phyloP scores from a whole-genome alignment of 2,888 invertebrate species.

The Aphelenchoides bicaudatus region DNA sequence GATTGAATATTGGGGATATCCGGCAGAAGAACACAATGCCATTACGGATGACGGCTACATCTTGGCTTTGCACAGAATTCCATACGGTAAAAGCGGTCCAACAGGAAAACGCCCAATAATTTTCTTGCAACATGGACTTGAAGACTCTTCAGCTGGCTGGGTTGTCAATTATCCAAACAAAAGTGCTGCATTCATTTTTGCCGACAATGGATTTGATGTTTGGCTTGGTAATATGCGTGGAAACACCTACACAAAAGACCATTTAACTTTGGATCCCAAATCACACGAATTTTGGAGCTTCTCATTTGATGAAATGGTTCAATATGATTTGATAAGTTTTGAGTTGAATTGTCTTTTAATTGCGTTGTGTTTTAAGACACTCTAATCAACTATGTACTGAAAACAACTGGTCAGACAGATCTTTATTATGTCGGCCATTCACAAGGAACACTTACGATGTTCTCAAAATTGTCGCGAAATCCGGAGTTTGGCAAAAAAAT shows the following conservation, averaged over 20 bases:
- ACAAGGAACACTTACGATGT: slow-evolving; percentile 66
- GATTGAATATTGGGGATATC: slow-evolving; percentile 64
- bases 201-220: slow-evolving; percentile 45
- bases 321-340: slow-evolving; percentile 6
- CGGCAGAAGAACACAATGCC: slow-evolving; percentile 63
- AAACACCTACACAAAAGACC: slow-evolving; percentile 66
- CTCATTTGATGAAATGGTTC: slow-evolving; percentile 30
- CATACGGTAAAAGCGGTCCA: slow-evolving; percentile 61
- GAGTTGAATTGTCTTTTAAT: too few species aligned
- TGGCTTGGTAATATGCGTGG: slow-evolving; percentile 47
- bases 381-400: slow-evolving; percentile 72
- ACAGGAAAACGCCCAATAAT: slow-evolving; percentile 65
- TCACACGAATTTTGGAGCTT: slow-evolving; percentile 71
- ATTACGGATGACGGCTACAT: slow-evolving; percentile 64
- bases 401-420: slow-evolving; percentile 66
- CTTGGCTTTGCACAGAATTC: slow-evolving; percentile 65
- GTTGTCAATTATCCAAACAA: slow-evolving; percentile 42
- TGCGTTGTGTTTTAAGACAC: slow-evolving; percentile 80
- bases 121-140: slow-evolving; percentile 73
- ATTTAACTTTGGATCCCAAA: slow-evolving; percentile 66
- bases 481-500: slow-evolving; percentile 28
- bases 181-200: slow-evolving; percentile 46
- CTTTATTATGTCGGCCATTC: slow-evolving; percentile 82
- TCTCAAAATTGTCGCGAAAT: slow-evolving; percentile 39
- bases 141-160: slow-evolving; percentile 37